Conservation (phyloP, 2,888 invertebrate genomes). For the Nematopogon swammerdamellus region DNA sequence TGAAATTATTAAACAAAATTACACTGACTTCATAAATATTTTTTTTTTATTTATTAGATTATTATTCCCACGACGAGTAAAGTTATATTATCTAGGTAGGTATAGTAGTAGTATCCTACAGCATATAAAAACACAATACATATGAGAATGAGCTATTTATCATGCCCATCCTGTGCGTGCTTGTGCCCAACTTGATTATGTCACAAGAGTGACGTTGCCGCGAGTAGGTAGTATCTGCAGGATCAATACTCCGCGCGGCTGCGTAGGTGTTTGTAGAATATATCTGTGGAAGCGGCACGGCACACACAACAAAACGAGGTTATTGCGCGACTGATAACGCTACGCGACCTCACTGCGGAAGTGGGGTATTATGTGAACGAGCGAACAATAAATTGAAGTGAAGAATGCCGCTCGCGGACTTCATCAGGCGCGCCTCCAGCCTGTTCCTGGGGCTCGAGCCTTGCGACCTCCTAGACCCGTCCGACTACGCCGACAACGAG, state of each 20-base stretch:
- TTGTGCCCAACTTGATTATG: too few species aligned
- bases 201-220: slow-evolving; percentile 10
- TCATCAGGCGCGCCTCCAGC: slow-evolving; percentile 75
- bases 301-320: neutral
- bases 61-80: too few species aligned
- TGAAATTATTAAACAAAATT: too few species aligned
- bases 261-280: neutral
- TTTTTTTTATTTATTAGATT: too few species aligned
- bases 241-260: neutral
- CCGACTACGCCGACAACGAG: slow-evolving; percentile 77
- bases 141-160: too few species aligned
- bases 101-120: too few species aligned
- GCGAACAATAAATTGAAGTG: too few species aligned
- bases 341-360: neutral
- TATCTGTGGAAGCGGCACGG: neutral
- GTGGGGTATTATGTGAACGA: neutral
- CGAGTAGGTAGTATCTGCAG: too few species aligned
- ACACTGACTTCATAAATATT: too few species aligned
- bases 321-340: slow-evolving; percentile 1
- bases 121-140: too few species aligned
- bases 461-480: slow-evolving; percentile 56
- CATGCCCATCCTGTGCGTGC: too few species aligned
- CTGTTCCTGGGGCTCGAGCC: slow-evolving; percentile 72
- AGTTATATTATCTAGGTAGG: too few species aligned
- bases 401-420: slow-evolving; percentile 72